These are phyloP conservation scores for Tethea ocularis DNA, from an alignment of 2,888 invertebrate genomes.

Conservation along the genomic window DNA sequence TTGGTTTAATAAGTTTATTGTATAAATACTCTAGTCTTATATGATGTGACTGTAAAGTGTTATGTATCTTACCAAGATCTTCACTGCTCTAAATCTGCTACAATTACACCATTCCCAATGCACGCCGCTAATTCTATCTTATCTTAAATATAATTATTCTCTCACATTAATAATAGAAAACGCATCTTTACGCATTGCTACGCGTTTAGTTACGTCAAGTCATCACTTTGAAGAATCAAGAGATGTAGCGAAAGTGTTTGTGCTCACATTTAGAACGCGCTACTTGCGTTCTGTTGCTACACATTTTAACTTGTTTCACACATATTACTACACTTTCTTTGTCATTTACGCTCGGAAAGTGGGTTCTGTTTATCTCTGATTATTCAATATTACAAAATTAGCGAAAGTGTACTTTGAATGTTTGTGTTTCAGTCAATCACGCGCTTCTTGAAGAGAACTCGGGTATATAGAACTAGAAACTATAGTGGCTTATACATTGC, in stretches of 20 bases:
- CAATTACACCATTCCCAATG: no score
- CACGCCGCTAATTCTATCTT: no score
- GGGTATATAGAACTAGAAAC: no score
- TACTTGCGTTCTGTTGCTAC: slow-evolving; percentile 14
- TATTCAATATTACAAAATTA: background rate
- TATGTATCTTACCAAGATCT: no score
- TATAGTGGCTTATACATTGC: no score
- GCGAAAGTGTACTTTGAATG: background rate
- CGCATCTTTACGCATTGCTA: slow-evolving; percentile 19
- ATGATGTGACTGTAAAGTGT: no score
- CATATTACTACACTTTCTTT: slow-evolving; percentile 5
- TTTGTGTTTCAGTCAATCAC: background rate
- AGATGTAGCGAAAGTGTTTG: slow-evolving; percentile 30
- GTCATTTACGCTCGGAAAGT: background rate
- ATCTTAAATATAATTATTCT: background rate
- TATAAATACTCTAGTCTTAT: no score
- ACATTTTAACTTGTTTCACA: slow-evolving; percentile 4
- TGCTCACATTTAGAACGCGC: slow-evolving; percentile 18
- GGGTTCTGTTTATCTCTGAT: background rate
- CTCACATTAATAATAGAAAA: slow-evolving; percentile 3
- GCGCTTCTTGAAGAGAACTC: no score
- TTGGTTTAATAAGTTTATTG: no score
- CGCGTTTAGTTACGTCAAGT: slow-evolving; percentile 25
- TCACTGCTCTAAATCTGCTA: no score
- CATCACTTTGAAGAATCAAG: slow-evolving; percentile 9